Evolutionary conservation across 2,888 invertebrate species (phyloP).

Genomic region (Malacosoma neustria): DNA sequence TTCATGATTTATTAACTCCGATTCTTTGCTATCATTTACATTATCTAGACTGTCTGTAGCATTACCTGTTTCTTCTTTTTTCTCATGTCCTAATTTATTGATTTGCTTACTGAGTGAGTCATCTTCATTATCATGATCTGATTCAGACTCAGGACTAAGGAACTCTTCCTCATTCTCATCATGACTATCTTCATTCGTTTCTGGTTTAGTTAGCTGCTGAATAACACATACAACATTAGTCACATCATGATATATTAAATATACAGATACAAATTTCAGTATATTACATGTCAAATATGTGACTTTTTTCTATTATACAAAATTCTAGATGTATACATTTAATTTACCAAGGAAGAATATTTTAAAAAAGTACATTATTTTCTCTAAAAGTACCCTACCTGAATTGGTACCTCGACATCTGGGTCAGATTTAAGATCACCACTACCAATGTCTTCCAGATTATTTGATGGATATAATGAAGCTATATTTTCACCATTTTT

Average conservation of each 20-base stretch:
- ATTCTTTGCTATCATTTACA: conserved; percentile 1
- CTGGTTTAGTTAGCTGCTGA: no score
- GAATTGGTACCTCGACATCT: background rate
- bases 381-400: no score
- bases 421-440: conserved; percentile 26
- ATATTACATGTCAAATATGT: no score
- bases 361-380: no score
- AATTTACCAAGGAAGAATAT: no score
- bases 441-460: conserved; percentile 62
- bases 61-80: conserved; percentile 5
- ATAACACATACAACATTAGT: no score
- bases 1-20: no score
- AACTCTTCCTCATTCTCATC: conserved; percentile 69
- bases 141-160: conserved; percentile 62
- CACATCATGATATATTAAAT: no score
- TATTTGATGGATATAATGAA: conserved; percentile 36
- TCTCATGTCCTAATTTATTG: conserved; percentile 2
- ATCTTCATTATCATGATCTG: conserved; percentile 41
- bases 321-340: no score
- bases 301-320: no score
- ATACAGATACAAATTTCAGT: no score
- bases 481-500: conserved; percentile 81
- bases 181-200: no score
- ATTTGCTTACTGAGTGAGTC: conserved; percentile 23
- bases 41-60: background rate